Base-by-base conservation (phyloP, 2,113 vertebrate species). In the Rhinolophus sinicus region DNA sequence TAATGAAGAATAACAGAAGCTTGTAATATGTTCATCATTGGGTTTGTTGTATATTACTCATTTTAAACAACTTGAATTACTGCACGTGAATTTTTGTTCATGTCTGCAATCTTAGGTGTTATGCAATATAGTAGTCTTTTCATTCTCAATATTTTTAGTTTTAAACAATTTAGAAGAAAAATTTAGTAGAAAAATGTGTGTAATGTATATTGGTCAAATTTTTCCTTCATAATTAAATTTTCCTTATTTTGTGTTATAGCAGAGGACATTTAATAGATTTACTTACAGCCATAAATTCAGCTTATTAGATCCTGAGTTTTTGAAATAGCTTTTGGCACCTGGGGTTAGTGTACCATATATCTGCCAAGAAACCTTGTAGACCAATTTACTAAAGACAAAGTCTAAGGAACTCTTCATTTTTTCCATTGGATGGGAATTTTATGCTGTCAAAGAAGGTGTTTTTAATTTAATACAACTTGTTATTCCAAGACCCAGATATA, bases 81-180 rank as follows among this genome's bases (percentile, higher is more conserved):
- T 78, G 18, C 44, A 64, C 77, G 30, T 91, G 14, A 86, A 38
- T 54, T 78, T 90, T 95, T 84, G 40, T 94, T 96, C 19, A 33
- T 69, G 58, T 24, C 12, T 72, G 8, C 7, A 82, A n/a, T 88
- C 77, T 90, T 93, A 67, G 47, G 24, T 90, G 26, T 81, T 81
- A 58, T 21, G 38, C 47, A 58, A 67, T 89, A 72, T 11, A 77
- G 30, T 76, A 86, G 35, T 56, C 58, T 62, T 93, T 80, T 60
- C 22, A 56, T 78, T 73, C n/a, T 88, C 77, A 78, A 38, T 90
- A 64, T 94, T 90, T 95, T 95, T 94, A 65, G 70, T 60, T 91
- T 85, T 83, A 56, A 94, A 92, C 11, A 75, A 76, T 18, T 93
- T 87, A 83, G 35, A 94, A 58, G 50, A 85, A 92, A n/a, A 12